Percentiles rank a stretch among this genome's conserved stretches.
Conservation (phyloP, 2,888 invertebrate species). For the Cryptocephalus moraei region DNA sequence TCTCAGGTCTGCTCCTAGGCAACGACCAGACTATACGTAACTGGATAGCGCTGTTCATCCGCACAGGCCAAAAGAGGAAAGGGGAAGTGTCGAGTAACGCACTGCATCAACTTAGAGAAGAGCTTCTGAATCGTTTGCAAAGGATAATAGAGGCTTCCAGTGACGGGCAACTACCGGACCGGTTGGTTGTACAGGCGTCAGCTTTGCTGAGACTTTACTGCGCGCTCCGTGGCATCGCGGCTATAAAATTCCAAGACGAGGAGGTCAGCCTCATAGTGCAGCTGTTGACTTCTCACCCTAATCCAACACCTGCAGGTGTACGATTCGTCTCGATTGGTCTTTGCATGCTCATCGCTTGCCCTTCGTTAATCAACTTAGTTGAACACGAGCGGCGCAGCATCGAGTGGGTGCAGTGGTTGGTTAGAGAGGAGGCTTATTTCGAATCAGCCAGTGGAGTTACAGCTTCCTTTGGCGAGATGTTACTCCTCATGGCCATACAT, state of each 20-base stretch:
- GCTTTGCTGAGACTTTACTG: slow-evolving; percentile 83
- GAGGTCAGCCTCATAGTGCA: slow-evolving; percentile 77
- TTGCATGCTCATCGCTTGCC: slow-evolving; percentile 91
- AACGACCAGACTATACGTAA: slow-evolving; percentile 79
- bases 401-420: slow-evolving; percentile 88
- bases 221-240: slow-evolving; percentile 85
- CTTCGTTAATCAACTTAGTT: slow-evolving; percentile 59
- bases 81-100: slow-evolving; percentile 61
- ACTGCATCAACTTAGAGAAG: slow-evolving; percentile 61
- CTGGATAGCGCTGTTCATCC: slow-evolving; percentile 88
- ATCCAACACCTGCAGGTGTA: slow-evolving; percentile 84
- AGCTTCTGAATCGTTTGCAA: slow-evolving; percentile 62
- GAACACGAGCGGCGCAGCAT: slow-evolving; percentile 79
- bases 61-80: slow-evolving; percentile 77
- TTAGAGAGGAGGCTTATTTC: slow-evolving; percentile 81
- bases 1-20: slow-evolving; percentile 77
- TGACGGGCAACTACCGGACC: slow-evolving; percentile 50
- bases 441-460: slow-evolving; percentile 76
- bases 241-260: slow-evolving; percentile 87
- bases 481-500: slow-evolving; percentile 91
- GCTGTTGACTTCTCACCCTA: slow-evolving; percentile 78
- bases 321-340: slow-evolving; percentile 86
- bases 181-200: slow-evolving; percentile 74
- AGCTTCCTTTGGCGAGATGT: slow-evolving; percentile 91
- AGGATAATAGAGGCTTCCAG: slow-evolving; percentile 52